Base-by-base conservation (phyloP, 2,888 invertebrate genomes). In the Nymphalis c-album region DNA sequence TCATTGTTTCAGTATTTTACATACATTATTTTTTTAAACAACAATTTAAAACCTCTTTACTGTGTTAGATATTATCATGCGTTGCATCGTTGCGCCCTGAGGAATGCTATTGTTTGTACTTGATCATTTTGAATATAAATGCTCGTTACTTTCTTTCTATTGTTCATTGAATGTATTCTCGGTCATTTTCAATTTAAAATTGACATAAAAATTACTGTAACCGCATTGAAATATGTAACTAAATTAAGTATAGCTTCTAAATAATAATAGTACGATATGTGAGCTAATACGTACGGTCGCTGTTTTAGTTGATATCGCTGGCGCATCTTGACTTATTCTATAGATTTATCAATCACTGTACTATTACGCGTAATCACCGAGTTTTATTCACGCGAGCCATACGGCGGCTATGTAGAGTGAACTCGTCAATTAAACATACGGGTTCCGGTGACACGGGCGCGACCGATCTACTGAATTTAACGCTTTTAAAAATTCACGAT, bases 281-380 rank as follows among this genome's bases (percentile, higher is more conserved):
- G 58, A 77, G 75, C 73, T 65, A 76, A 86, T 91, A 92, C 92
- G 77, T 91, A 92, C 91, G 87, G 84, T 84, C 85, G 86, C 76
- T 91, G 91, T 82, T 91, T 91, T 80, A 92, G 83, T 82, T 92
- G 92, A 81, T 92, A 92, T 78, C 91, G 83, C 82, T 92, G 91
- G 78, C 91, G 90, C 91, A 92, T 92, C 73, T 73, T 85, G 82
- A 53, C 60, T 70, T 46, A 64, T 53, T 60, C 58, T 58, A 67
- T 53, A 63, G 61, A 51, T 64, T 53, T 63, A 53, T 60, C 53
- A 64, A 68, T 60, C 74, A 70, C 72, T 63, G 40, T 59, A 60
- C 57, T 55, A 67, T 64, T 45, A 51, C 40, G 20, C 48, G 62
- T 45, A 67, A 59, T 68, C 69, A 69, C 69, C 40, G 63, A 69